These are phyloP conservation scores for rat (Rattus norvegicus) DNA, from an alignment of 2,113 vertebrate genomes.

Conservation along the genomic window DNA sequence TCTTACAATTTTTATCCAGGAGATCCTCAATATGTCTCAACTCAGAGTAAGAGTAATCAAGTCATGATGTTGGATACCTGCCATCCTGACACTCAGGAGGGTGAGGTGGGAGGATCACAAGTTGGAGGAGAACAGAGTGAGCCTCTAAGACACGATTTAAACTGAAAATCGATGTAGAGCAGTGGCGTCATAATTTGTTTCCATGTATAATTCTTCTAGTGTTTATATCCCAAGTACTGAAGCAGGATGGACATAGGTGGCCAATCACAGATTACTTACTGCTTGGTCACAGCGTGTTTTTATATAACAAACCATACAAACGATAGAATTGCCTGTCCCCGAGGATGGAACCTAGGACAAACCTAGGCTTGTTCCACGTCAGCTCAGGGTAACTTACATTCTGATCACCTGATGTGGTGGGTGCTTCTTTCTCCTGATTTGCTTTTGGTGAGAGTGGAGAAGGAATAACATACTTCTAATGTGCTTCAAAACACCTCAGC, in stretches of 20 bases:
- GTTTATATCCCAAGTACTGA: conserved; percentile 61
- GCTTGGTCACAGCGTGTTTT: conserved; percentile 50
- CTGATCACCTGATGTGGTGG: neutral
- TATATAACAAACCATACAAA: conserved; percentile 66
- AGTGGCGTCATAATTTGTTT: conserved; percentile 78
- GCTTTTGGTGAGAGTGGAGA: neutral
- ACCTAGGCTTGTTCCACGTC: neutral
- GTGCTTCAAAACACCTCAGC: conserved; percentile 3
- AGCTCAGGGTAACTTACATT: neutral
- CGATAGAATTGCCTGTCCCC: conserved; percentile 54
- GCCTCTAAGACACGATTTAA: neutral
- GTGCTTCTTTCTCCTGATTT: conserved; percentile 33
- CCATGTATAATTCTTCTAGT: conserved; percentile 77
- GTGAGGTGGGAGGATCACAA: neutral
- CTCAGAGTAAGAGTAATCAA: conserved; percentile 60
- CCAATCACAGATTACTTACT: conserved; percentile 78
- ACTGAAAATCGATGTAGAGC: neutral
- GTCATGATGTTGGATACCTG: neutral
- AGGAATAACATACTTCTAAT: neutral
- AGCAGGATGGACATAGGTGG: conserved; percentile 63
- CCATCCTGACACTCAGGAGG: neutral
- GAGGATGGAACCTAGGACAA: neutral
- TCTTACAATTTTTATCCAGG: conserved; percentile 69
- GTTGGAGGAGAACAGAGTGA: neutral
- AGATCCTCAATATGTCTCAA: neutral